Evolutionary conservation across 2,113 vertebrate species (phyloP).

Genomic region (Sorex fumeus): DNA sequence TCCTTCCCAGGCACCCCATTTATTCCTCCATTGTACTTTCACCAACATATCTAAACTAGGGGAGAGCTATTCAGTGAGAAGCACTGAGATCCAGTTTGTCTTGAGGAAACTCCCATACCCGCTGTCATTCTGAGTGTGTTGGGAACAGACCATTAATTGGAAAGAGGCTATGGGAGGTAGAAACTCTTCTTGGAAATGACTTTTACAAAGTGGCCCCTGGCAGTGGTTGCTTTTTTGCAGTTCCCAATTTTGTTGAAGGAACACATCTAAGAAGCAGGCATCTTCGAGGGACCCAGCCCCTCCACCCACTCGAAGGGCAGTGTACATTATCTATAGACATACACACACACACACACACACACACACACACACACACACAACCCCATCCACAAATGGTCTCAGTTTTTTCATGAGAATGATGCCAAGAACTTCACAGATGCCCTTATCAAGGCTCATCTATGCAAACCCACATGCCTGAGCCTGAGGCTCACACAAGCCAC

Average conservation of each 20-base stretch:
- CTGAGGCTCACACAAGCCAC: neutral
- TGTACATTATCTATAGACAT: no score
- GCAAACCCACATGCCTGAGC: constrained; percentile 6
- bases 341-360: no score
- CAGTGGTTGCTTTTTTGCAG: constrained; percentile 43
- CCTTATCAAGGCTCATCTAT: neutral
- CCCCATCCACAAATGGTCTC: neutral
- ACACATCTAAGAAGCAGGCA: neutral
- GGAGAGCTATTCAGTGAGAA: neutral
- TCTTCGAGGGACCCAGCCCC: neutral
- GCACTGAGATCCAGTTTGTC: neutral
- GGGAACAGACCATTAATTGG: neutral
- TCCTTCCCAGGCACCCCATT: neutral
- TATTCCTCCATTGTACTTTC: neutral
- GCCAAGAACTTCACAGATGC: neutral
- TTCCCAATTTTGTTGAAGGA: neutral
- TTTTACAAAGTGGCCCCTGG: constrained; percentile 41
- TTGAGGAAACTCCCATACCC: neutral
- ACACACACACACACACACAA: no score
- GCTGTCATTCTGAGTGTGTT: neutral
- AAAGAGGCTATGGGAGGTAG: constrained; percentile 41
- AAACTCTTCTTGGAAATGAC: constrained; percentile 51
- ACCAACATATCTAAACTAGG: neutral
- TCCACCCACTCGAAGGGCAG: no score
- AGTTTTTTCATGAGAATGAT: neutral